These are phyloP conservation scores for Leguminivora glycinivorella DNA, from an alignment of 1,140 invertebrate species.

Conservation along the genomic window DNA sequence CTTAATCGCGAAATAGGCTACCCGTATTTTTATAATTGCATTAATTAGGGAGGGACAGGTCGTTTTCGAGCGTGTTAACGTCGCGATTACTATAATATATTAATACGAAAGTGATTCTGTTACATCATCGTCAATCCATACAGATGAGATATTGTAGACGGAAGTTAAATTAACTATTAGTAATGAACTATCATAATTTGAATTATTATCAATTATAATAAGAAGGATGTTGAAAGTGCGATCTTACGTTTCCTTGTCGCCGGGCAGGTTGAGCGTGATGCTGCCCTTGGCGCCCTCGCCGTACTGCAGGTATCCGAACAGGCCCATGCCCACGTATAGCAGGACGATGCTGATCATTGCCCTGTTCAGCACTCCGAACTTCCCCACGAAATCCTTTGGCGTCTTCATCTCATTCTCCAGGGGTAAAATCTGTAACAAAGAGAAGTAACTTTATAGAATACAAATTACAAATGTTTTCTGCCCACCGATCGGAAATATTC, in stretches of 20 bases:
- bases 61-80: no score
- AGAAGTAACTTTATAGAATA: neutral
- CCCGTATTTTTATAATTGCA: no score
- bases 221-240: neutral
- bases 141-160: no score
- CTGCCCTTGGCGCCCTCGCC: conserved; percentile 82
- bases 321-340: conserved; percentile 87
- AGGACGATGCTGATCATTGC: conserved; percentile 86
- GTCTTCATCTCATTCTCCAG: conserved; percentile 92
- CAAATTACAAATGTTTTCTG: no score
- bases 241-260: conserved; percentile 80
- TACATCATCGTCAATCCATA: no score
- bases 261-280: conserved; percentile 85
- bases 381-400: conserved; percentile 84
- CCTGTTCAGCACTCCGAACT: conserved; percentile 87
- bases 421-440: conserved; percentile 85
- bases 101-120: no score
- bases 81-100: no score
- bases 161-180: no score
- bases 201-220: neutral
- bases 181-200: no score
- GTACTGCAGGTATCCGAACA: conserved; percentile 89
- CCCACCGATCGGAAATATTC: no score
- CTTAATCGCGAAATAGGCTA: no score
- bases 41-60: no score